Evolutionary conservation across 1,140 invertebrate species (phyloP).

Genomic region (Globodera rostochiensis): DNA sequence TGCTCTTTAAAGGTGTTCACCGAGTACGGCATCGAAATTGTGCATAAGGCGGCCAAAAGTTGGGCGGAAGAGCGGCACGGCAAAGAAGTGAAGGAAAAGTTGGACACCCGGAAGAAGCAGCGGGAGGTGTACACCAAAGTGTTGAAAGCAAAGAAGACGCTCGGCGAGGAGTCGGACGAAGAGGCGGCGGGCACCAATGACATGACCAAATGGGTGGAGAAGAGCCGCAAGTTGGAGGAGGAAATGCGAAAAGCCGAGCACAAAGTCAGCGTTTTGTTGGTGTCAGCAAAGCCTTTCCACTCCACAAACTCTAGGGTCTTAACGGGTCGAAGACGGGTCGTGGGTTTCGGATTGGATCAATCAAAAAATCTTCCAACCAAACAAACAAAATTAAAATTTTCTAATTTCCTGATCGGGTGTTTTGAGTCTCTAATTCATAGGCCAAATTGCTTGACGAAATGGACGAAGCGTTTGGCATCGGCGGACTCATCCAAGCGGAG

Average conservation of each 20-base stretch:
- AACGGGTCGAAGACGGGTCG: no score
- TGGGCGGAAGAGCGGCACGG: slow-evolving; percentile 75
- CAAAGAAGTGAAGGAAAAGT: slow-evolving; percentile 82
- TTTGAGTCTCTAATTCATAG: slow-evolving; percentile 66
- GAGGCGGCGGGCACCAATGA: slow-evolving; percentile 72
- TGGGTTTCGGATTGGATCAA: background rate
- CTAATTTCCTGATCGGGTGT: no score
- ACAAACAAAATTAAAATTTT: background rate
- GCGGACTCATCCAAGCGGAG: slow-evolving; percentile 80
- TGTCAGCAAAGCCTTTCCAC: slow-evolving; percentile 25
- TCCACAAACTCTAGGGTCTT: no score
- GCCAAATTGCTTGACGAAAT: slow-evolving; percentile 89
- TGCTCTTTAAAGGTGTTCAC: slow-evolving; percentile 45
- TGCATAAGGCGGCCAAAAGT: slow-evolving; percentile 87
- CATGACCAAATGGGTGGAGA: slow-evolving; percentile 79
- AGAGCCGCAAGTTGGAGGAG: slow-evolving; percentile 76
- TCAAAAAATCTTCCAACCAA: background rate
- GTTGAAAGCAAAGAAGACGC: slow-evolving; percentile 73
- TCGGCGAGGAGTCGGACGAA: slow-evolving; percentile 75
- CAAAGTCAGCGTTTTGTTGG: slow-evolving; percentile 66
- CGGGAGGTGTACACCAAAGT: slow-evolving; percentile 77
- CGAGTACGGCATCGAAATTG: slow-evolving; percentile 73
- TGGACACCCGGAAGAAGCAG: slow-evolving; percentile 76
- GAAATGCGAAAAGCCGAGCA: slow-evolving; percentile 84
- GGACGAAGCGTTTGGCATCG: slow-evolving; percentile 89